phyloP scores from a whole-genome alignment of 2,797 vertebrate species.

The Rhynchotus rufescens region DNA sequence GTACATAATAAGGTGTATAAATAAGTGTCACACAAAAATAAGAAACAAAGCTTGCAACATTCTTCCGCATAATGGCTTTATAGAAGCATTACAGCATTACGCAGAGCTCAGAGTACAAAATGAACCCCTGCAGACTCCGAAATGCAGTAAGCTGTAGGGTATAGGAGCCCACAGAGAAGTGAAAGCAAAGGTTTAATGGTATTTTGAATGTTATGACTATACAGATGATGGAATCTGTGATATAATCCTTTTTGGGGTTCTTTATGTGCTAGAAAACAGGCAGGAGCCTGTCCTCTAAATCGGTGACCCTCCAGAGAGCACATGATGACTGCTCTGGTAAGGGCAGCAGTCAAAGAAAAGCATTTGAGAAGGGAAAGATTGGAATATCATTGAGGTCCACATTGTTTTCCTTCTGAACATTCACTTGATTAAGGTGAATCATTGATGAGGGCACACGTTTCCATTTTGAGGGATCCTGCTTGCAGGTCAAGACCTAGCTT shows the following conservation, averaged over 20 bases:
- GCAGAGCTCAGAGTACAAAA: constrained; percentile 56
- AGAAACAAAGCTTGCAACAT: constrained; percentile 29
- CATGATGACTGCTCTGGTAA: neutral
- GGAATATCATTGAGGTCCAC: rapidly evolving
- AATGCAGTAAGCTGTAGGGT: constrained; percentile 76
- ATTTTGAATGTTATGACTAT: constrained; percentile 81
- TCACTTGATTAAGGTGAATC: neutral
- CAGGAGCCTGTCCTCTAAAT: neutral
- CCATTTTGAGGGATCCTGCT: neutral
- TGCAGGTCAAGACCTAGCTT: neutral
- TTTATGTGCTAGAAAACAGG: neutral
- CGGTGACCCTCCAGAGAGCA: neutral
- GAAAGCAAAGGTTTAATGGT: constrained; percentile 75
- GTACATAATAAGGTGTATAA: constrained; percentile 72
- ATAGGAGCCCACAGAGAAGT: constrained; percentile 66
- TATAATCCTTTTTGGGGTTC: constrained; percentile 68
- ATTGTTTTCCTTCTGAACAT: neutral
- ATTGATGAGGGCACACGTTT: rapidly evolving
- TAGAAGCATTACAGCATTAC: constrained; percentile 42
- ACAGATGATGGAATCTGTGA: constrained; percentile 61
- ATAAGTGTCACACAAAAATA: constrained; percentile 73
- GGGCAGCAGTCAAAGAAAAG: neutral
- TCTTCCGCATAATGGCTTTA: constrained; percentile 50
- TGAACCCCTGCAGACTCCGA: constrained; percentile 72
- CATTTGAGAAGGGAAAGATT: neutral